Base-by-base conservation (phyloP, 2,113 vertebrate genomes). In the Channa maculata region DNA sequence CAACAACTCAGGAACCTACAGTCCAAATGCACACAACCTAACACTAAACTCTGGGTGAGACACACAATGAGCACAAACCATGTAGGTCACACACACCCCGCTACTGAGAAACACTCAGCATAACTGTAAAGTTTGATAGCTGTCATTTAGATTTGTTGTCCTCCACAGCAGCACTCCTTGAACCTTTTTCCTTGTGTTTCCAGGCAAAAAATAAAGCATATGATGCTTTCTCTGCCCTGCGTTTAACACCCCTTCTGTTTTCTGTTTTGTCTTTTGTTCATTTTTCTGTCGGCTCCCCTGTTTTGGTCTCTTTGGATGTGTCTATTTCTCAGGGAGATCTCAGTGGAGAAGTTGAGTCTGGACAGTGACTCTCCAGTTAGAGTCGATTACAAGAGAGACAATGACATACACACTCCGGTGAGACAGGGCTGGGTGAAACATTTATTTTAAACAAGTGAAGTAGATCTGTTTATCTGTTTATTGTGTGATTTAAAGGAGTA, bases 331-430 rank as follows among this genome's bases (percentile, higher is more conserved):
- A 96, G 96, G 7, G 96, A 96, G 82, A 88, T 96, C 79, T 94
- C 95, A 6, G 75, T 96, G 84, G 96, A 96, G 90, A 96, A 96
- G 88, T 79, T 96, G 83, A 95, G 86, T 87, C 91, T 96, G 14
- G 95, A 96, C 64, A 82, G 60, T 3, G 95, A 96, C 44, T 91
- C 90, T 54, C 92, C 92, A 4, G 83, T 92, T 58, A 94, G 87
- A 84, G 80, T 86, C 63, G 93, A 94, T 84, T 91, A 87, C 90
- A 92, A 90, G 77, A 91, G 83, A 86, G 92, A 93, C 67, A 54
- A 68, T 38, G 94, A 94, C 51, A 71, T 74, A 67, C 65, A 89
- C 74, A 91, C 89, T 44, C 88, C 80, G 84, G 92, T 92, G 89
- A 93, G 91, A 83, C 65, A 76, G 79, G 7, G 11, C 5, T 37